Conservation (phyloP, 2,113 vertebrate species). For the Ceyx melanurus region DNA sequence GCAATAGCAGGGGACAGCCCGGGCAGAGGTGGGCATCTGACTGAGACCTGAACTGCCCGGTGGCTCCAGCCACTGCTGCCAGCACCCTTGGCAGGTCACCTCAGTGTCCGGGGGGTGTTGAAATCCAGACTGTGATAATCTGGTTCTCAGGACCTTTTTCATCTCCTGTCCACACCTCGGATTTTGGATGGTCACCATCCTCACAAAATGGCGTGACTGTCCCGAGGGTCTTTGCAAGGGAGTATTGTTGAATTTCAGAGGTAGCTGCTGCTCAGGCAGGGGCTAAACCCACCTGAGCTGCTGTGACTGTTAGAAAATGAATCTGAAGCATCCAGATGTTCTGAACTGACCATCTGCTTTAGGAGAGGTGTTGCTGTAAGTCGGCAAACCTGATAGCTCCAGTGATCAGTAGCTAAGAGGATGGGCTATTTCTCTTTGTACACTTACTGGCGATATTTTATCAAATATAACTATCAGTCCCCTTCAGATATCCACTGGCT, state of each 20-base stretch:
- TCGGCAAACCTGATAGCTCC: neutral
- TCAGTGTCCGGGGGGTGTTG: neutral
- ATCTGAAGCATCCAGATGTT: neutral
- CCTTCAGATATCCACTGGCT: neutral
- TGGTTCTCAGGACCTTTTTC: neutral
- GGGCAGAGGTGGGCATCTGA: neutral
- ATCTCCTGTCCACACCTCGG: neutral
- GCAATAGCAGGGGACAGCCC: neutral
- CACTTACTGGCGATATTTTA: neutral
- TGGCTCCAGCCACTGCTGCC: neutral
- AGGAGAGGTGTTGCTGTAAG: neutral
- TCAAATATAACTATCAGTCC: conserved; percentile 18
- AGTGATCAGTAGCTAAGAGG: neutral
- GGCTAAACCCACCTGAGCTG: neutral
- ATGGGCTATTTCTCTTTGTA: neutral
- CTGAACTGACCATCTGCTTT: neutral
- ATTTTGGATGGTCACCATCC: neutral
- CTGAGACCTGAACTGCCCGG: accelerated
- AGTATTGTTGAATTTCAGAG: neutral
- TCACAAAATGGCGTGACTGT: neutral
- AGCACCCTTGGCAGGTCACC: too few relatives aligned
- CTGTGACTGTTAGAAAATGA: neutral
- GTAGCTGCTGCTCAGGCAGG: neutral
- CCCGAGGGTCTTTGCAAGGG: neutral
- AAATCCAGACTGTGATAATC: neutral